These are phyloP conservation scores for Dorcus parallelipipedus DNA, from an alignment of 2,888 invertebrate genomes.

Conservation along the genomic window DNA sequence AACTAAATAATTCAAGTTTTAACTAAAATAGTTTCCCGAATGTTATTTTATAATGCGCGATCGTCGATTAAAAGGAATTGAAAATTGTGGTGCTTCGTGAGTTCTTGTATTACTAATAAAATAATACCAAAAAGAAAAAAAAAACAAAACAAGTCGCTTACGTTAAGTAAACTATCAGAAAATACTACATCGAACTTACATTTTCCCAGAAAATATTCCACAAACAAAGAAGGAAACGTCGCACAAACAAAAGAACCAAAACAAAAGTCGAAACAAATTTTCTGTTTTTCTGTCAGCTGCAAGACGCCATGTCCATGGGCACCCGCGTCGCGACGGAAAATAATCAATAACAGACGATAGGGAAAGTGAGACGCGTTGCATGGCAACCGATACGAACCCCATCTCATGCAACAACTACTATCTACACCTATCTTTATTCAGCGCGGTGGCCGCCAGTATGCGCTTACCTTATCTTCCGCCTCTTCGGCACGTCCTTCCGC, in stretches of 20 bases:
- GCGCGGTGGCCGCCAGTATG: neutral
- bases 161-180: neutral
- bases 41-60: no score
- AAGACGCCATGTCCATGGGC: constrained; percentile 45
- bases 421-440: neutral
- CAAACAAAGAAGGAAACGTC: constrained; percentile 30
- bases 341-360: constrained; percentile 51
- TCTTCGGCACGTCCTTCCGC: constrained; percentile 90
- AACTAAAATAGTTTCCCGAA: no score
- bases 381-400: constrained; percentile 37
- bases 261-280: constrained; percentile 28
- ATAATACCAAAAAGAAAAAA: no score
- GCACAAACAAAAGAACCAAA: constrained; percentile 25
- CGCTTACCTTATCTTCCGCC: constrained; percentile 88
- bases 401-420: constrained; percentile 13
- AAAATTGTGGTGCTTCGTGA: no score
- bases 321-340: constrained; percentile 49
- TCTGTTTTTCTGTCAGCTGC: constrained; percentile 47
- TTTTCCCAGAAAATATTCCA: constrained; percentile 34
- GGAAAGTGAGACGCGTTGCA: constrained; percentile 47
- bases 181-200: constrained; percentile 31
- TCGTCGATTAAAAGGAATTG: no score
- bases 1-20: no score
- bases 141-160: no score
- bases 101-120: no score